Percentiles rank a stretch among this genome's conserved stretches.
phyloP scores from a whole-genome alignment of 2,113 vertebrate species.

The Notechis scutatus region DNA sequence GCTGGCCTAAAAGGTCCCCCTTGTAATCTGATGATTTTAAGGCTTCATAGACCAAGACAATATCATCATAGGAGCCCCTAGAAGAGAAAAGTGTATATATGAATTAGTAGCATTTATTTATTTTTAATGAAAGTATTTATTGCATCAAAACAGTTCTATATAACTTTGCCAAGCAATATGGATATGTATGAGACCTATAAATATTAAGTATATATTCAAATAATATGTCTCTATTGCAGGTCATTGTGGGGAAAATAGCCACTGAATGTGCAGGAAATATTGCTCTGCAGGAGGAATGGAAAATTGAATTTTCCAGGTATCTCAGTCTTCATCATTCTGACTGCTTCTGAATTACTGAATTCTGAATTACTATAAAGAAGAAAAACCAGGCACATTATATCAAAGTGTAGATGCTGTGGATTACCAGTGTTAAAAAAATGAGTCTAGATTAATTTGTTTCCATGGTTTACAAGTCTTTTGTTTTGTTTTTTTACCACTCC shows the following conservation, averaged over 20 bases:
- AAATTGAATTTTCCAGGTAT: constrained; percentile 20
- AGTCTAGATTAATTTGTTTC: background rate
- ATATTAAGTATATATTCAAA: background rate
- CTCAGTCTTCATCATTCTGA: background rate
- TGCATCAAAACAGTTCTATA: background rate
- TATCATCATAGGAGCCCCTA: background rate
- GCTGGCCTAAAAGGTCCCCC: background rate
- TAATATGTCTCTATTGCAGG: background rate
- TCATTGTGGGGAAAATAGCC: background rate
- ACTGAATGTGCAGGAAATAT: background rate
- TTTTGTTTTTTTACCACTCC: constrained; percentile 25
- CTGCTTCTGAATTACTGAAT: background rate
- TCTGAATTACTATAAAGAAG: constrained; percentile 2
- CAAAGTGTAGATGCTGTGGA: background rate
- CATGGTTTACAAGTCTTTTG: background rate
- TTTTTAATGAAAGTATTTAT: background rate
- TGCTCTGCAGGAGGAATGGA: background rate
- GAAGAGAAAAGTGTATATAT: background rate
- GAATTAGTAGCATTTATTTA: background rate
- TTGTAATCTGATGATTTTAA: background rate
- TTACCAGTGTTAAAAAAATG: constrained; percentile 24
- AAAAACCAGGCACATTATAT: background rate
- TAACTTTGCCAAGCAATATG: background rate
- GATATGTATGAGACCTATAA: background rate
- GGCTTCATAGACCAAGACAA: background rate